A percentile compares a stretch with the other conserved stretches of the same genome.
Conservation (phyloP, 2,888 invertebrate genomes). For the Nyleta sp. region DNA sequence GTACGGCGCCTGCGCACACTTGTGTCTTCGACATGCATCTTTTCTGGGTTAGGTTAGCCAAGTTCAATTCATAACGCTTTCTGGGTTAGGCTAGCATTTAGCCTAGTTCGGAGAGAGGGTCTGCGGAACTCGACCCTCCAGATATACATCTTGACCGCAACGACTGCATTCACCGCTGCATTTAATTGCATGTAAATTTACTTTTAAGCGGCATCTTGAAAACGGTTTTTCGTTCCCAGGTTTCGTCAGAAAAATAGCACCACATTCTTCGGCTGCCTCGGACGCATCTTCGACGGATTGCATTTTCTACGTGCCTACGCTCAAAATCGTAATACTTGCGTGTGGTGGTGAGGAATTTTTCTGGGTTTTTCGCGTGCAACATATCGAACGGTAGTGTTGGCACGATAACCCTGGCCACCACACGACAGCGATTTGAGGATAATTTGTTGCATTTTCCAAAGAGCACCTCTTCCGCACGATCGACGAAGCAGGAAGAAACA, state of each 20-base stretch:
- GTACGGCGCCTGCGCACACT: slow-evolving; percentile 22
- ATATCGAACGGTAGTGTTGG: slow-evolving; percentile 68
- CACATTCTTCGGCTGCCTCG: neutral
- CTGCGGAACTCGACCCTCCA: slow-evolving; percentile 41
- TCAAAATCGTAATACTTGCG: slow-evolving; percentile 18
- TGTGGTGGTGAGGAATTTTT: too few relatives aligned
- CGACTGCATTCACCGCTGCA: slow-evolving; percentile 34
- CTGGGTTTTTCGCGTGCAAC: slow-evolving; percentile 64
- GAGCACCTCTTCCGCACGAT: too few relatives aligned
- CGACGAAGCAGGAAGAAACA: slow-evolving; percentile 6
- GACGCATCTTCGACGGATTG: neutral
- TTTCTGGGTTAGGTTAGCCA: slow-evolving; percentile 62
- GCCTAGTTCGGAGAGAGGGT: slow-evolving; percentile 45
- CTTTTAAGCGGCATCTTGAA: slow-evolving; percentile 22
- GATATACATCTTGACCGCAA: slow-evolving; percentile 44
- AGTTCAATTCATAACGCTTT: slow-evolving; percentile 64
- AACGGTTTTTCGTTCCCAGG: slow-evolving; percentile 13
- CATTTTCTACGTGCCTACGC: slow-evolving; percentile 10
- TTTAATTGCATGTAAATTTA: slow-evolving; percentile 52
- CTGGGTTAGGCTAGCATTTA: slow-evolving; percentile 60
- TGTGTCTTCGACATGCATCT: slow-evolving; percentile 32
- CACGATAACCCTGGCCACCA: slow-evolving; percentile 67
- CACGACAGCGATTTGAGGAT: too few relatives aligned
- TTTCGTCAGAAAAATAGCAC: slow-evolving; percentile 1
- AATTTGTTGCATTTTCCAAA: too few relatives aligned